These are phyloP conservation scores for Meta bourneti DNA, from an alignment of 2,888 invertebrate genomes.

Conservation along the genomic window DNA sequence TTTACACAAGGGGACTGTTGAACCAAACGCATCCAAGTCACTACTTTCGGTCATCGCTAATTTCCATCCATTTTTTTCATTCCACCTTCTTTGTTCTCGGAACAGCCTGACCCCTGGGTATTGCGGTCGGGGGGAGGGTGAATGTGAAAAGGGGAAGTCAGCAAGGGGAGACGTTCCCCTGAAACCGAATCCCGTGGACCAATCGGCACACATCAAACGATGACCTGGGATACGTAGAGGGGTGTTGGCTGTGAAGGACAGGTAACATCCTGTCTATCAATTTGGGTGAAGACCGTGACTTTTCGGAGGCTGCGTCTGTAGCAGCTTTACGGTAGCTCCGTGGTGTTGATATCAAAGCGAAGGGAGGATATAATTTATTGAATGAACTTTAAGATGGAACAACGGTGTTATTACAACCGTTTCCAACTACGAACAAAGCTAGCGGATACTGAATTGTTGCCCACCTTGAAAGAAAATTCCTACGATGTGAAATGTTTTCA, in stretches of 20 bases:
- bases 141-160: conserved; percentile 10
- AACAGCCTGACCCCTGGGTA: conserved; percentile 46
- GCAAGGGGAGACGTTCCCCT: conserved; percentile 10
- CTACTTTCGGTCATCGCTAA: background rate
- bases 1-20: conserved; percentile 47
- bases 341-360: conserved; percentile 33
- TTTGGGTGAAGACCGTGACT: conserved; percentile 71
- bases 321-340: conserved; percentile 51
- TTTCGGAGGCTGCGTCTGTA: conserved; percentile 1
- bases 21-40: conserved; percentile 1
- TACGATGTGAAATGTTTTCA: too few relatives aligned
- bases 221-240: conserved; percentile 32
- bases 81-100: conserved; percentile 23
- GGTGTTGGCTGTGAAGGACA: conserved; percentile 45
- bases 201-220: conserved; percentile 73
- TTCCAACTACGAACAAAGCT: too few relatives aligned
- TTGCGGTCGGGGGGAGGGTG: background rate
- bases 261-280: conserved; percentile 73
- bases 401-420: background rate
- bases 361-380: conserved; percentile 7
- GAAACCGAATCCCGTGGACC: conserved; percentile 65
- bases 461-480: too few relatives aligned
- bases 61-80: conserved; percentile 9
- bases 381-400: background rate
- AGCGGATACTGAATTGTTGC: too few relatives aligned